Evolutionary conservation across 2,888 invertebrate species (phyloP), one percentile per base, ranked within the genome.

Genomic region (Drosophila subquinaria): DNA sequence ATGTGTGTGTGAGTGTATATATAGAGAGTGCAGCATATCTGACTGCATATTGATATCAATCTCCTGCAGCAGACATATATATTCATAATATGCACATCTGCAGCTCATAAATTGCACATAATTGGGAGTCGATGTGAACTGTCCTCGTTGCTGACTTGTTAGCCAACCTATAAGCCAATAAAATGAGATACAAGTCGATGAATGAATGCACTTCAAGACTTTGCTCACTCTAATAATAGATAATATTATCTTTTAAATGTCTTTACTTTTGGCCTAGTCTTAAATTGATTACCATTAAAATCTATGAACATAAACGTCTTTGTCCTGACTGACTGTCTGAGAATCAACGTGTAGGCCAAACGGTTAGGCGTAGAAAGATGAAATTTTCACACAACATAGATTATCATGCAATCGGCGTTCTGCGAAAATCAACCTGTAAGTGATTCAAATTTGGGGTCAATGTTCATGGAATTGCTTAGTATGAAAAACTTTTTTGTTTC

Each of bases 41-140:
- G 73, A 64, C 61, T 73, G 48, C 61, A 36, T 38, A 51, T 64
- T 13, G 51, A 68, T 63, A 63, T 56, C 36, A 43, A 57, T 68
- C 56, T 57, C 11, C 13, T 50, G 64, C 56, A 57, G 33, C 50
- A 38, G 42, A 38, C 40, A 42, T 55, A 27, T 15, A 11, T 13
- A 11, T 35, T 47, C 13, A 11, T 17, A 42, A 11, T 42, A 48
- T 42, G 10, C 13, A 27, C 27, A 65, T 17, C 42, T 38, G 30
- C 50, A 60, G 17, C 13, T 35, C 40, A 30, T 30, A 55, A 55
- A 40, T 40, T 51, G 33, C 3, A 61, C 51, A 61, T 61, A 42
- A 50, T 61, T 61, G 51, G n/a, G 20, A 51, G 51, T 51, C 48
- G 35, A 38, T 69, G 52, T 47, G 50, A 30, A 36, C 15, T 62